phyloP scores from a whole-genome alignment of 2,888 invertebrate genomes.

The Drosophila gaucha region DNA sequence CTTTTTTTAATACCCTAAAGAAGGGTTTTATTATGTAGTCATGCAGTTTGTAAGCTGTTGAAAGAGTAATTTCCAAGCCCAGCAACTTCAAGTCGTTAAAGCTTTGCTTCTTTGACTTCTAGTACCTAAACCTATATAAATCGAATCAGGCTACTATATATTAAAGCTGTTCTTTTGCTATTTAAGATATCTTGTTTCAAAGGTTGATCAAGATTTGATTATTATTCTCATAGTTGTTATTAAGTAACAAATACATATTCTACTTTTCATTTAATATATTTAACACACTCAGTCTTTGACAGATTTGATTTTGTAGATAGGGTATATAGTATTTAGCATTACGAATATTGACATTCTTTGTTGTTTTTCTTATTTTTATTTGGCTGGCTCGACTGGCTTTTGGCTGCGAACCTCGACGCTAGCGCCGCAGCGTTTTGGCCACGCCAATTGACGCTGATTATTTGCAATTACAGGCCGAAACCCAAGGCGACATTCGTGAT shows the following conservation, averaged over 20 bases:
- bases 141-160: too few species aligned
- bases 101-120: too few species aligned
- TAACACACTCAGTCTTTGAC: too few species aligned
- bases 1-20: not conserved
- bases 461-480: conserved; percentile 68
- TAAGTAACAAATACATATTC: too few species aligned
- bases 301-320: not conserved
- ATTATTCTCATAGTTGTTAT: too few species aligned
- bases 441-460: conserved; percentile 74
- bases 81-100: too few species aligned
- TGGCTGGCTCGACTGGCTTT: conserved; percentile 21
- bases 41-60: not conserved
- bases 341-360: not conserved
- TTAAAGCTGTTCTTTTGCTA: too few species aligned
- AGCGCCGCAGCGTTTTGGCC: conserved; percentile 53
- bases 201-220: too few species aligned
- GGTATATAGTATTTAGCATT: not conserved
- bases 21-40: not conserved
- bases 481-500: conserved; percentile 66
- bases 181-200: too few species aligned
- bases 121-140: too few species aligned
- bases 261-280: too few species aligned
- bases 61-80: not conserved
- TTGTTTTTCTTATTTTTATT: conserved; percentile 9
- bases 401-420: conserved; percentile 30